These are phyloP conservation scores for Scolanthus callimorphus DNA, from an alignment of 92 coral and sea anemone species.

Conservation along the genomic window DNA sequence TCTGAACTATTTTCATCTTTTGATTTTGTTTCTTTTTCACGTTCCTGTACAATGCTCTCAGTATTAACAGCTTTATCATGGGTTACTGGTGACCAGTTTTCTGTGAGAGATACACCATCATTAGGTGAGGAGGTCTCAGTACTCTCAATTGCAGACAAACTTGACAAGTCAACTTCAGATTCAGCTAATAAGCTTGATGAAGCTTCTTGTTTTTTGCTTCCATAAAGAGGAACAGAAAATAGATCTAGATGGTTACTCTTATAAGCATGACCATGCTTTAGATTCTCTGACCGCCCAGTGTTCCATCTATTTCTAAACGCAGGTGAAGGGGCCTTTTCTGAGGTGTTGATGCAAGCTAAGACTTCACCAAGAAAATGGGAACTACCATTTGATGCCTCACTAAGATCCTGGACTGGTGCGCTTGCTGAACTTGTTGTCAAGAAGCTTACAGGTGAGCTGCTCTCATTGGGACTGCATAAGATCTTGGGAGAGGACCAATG, in stretches of 20 bases:
- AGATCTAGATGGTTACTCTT: no score
- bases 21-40: not conserved
- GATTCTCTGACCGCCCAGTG: no score
- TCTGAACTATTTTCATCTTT: constrained; percentile 2
- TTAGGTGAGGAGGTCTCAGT: not conserved
- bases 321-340: not conserved
- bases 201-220: no score
- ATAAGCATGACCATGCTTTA: no score
- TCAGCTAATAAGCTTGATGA: no score
- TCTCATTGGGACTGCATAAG: no score
- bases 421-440: not conserved
- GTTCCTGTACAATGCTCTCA: constrained; percentile 1
- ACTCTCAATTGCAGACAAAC: constrained; percentile 11
- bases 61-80: constrained; percentile 28
- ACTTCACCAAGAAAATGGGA: constrained; percentile 16
- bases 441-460: no score
- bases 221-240: no score
- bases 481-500: not conserved
- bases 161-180: no score
- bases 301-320: no score
- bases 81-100: not conserved
- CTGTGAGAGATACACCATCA: not conserved
- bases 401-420: not conserved
- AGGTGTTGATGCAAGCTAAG: constrained; percentile 12
- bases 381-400: not conserved